A percentile compares a stretch with the other conserved stretches of the same genome.
Evolutionary conservation across 2,888 invertebrate species (phyloP).

Genomic region (Chesias legatella): DNA sequence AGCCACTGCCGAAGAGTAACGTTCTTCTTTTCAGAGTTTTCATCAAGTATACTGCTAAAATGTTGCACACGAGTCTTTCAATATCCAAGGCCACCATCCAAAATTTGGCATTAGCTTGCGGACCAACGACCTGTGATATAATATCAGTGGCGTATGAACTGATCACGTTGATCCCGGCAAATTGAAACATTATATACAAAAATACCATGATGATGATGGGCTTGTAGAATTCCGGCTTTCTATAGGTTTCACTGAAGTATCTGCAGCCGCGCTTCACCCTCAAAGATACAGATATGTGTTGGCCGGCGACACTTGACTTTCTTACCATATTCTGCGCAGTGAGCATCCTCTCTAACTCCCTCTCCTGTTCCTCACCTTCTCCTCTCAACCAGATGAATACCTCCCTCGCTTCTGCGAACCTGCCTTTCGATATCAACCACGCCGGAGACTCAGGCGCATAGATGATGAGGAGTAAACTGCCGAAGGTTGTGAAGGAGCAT

Average conservation of each 20-base stretch:
- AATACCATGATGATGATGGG: constrained; percentile 82
- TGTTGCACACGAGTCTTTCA: constrained; percentile 81
- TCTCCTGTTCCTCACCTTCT: constrained; percentile 49
- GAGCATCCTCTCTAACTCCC: constrained; percentile 73
- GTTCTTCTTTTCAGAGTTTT: constrained; percentile 81
- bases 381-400: constrained; percentile 82
- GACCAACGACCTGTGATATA: constrained; percentile 80
- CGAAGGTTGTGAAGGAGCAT: constrained; percentile 72
- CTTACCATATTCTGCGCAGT: constrained; percentile 56
- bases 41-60: constrained; percentile 81
- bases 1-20: constrained; percentile 79
- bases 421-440: constrained; percentile 82
- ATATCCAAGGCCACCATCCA: constrained; percentile 83
- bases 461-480: constrained; percentile 73
- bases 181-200: constrained; percentile 84
- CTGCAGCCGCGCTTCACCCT: constrained; percentile 42
- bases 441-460: constrained; percentile 83
- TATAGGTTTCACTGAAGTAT: constrained; percentile 49
- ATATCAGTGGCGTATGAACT: constrained; percentile 85
- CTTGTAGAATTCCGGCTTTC: constrained; percentile 78
- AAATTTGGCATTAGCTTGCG: constrained; percentile 81
- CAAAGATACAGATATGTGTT: constrained; percentile 38
- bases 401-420: constrained; percentile 75
- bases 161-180: constrained; percentile 85
- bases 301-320: constrained; percentile 51